Evolutionary conservation across 2,113 vertebrate genomes (phyloP), one percentile per base, ranked within the genome.

Genomic region (Syngnathus floridae): DNA sequence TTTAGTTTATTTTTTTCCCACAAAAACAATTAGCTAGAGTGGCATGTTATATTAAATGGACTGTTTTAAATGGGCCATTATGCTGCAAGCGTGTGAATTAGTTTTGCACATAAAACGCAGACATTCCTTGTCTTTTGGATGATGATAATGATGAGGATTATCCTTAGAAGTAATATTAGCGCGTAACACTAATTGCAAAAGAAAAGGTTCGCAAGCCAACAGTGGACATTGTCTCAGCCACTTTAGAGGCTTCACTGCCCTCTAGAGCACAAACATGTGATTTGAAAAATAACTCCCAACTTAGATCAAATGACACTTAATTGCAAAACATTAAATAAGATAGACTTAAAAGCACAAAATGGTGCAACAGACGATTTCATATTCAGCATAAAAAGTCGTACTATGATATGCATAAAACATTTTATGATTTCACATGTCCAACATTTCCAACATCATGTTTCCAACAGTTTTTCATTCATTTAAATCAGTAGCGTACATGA

Each of bases 401-500:
- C 51, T 45, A 16, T 54, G 3, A 35, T 16, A 7, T 35, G 14
- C 26, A 56, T 57, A 35, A 17, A 13, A 36, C 12, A n/a, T 48
- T 48, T 1, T 12, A 22, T 22, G 26, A 36, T 12, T 17, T 19
- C 9, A 14, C 52, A 17, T 37, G 6, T 66, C 12, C 22, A 56
- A 31, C 16, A 48, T 48, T 19, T 48, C 26, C 26, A 31, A 31
- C 26, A 31, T 31, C 3, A 31, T 31, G 26, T 31, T 19, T 48
- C 9, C 2, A 36, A 59, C 64, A 62, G 19, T 60, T 78, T 82
- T 77, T 77, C 78, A 77, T 83, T 26, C 11, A 69, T 67, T 62
- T 57, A 62, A 70, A 64, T 74, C 74, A 76, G 77, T 67, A 79
- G 70, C 67, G n/a, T 64, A 74, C 74, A 74, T 73, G 57, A 79